Conservation (phyloP, 92 coral and sea anemone genomes). For the Muricea muricata region DNA sequence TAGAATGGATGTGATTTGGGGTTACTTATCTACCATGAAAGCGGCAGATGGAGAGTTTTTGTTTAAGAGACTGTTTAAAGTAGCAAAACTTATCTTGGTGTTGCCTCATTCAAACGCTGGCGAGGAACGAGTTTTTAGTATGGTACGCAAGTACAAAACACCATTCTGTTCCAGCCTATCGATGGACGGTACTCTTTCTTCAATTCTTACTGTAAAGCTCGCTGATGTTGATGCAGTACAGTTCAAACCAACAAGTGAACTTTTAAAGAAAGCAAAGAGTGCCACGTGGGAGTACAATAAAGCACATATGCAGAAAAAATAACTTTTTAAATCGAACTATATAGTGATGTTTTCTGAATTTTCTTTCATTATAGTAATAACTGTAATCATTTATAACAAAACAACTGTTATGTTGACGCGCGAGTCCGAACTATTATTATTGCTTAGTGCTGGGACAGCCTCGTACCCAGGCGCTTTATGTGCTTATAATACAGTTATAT, state of each 20-base stretch:
- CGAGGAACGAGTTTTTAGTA: slow-evolving; percentile 66
- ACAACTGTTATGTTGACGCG: too few relatives aligned
- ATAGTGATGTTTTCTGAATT: too few relatives aligned
- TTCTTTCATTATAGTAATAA: too few relatives aligned
- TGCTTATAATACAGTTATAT: too few relatives aligned
- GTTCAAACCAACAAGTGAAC: slow-evolving; percentile 27
- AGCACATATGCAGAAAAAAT: too few relatives aligned
- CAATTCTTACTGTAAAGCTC: slow-evolving; percentile 66
- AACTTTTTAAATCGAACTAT: too few relatives aligned
- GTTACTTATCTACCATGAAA: slow-evolving; percentile 41
- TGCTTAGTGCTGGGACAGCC: too few relatives aligned
- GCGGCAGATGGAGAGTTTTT: slow-evolving; percentile 64
- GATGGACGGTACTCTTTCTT: slow-evolving; percentile 52
- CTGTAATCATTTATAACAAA: too few relatives aligned
- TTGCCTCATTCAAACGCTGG: slow-evolving; percentile 76
- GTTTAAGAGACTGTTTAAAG: slow-evolving; percentile 45
- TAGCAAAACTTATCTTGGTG: slow-evolving; percentile 57
- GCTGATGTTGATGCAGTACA: slow-evolving; percentile 28
- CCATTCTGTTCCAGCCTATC: slow-evolving; percentile 67
- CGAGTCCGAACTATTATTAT: too few relatives aligned
- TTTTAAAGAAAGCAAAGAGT: slow-evolving; percentile 56
- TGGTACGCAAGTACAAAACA: slow-evolving; percentile 65
- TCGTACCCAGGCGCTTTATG: too few relatives aligned
- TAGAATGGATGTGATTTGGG: slow-evolving; percentile 58
- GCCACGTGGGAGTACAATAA: slow-evolving; percentile 65